Conservation (phyloP, 2,797 vertebrate species). For the Rhynchotus rufescens region DNA sequence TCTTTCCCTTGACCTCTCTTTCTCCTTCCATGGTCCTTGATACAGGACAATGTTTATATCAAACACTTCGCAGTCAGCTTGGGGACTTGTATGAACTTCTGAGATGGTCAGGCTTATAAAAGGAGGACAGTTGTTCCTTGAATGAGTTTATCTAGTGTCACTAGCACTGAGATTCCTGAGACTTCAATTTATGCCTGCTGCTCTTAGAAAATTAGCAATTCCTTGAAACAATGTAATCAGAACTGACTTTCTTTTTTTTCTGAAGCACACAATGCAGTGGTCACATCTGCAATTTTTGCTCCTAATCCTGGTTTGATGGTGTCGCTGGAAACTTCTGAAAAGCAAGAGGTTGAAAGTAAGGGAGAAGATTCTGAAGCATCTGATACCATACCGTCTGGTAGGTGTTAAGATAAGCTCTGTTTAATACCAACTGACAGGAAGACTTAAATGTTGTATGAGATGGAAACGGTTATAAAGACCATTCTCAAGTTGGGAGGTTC, state of each 20-base stretch:
- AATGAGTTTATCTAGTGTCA: not conserved
- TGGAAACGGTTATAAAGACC: not conserved
- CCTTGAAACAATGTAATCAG: conserved; percentile 24
- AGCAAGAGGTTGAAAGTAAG: conserved; percentile 87
- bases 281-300: conserved; percentile 97
- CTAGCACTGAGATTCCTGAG: not conserved
- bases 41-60: not conserved
- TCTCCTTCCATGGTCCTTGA: too few relatives aligned
- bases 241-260: conserved; percentile 22
- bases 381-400: conserved; percentile 93
- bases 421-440: not conserved
- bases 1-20: too few relatives aligned
- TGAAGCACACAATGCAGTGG: conserved; percentile 96
- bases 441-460: not conserved
- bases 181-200: not conserved
- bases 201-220: conserved; percentile 1
- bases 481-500: accelerated
- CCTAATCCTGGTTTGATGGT: conserved; percentile 94
- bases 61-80: not conserved
- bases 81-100: not conserved
- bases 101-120: not conserved
- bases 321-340: conserved; percentile 88
- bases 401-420: conserved; percentile 12
- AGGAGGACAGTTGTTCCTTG: not conserved
- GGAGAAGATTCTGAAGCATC: conserved; percentile 84